Conservation (phyloP, 2,888 invertebrate genomes). For the Agriopis leucophaearia region DNA sequence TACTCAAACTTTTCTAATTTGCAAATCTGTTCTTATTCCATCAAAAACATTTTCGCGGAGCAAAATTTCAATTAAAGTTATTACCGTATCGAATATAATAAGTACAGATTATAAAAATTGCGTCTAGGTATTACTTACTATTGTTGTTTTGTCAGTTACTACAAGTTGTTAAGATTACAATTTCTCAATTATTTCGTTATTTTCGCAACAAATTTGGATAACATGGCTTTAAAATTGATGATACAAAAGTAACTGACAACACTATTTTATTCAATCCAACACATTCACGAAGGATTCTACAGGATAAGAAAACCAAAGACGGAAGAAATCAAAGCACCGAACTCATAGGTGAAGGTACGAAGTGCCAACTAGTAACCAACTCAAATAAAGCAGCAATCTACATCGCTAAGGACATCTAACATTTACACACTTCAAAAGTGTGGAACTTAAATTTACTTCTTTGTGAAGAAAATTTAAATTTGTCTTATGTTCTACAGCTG, state of each 20-base stretch:
- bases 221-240: neutral
- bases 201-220: neutral
- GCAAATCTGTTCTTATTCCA: slow-evolving; percentile 42
- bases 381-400: slow-evolving; percentile 80
- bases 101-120: slow-evolving; percentile 37
- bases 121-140: slow-evolving; percentile 27
- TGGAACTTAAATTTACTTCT: slow-evolving; percentile 56
- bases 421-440: slow-evolving; percentile 62
- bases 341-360: slow-evolving; percentile 78
- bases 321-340: slow-evolving; percentile 69
- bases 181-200: too few relatives aligned
- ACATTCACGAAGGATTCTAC: slow-evolving; percentile 72
- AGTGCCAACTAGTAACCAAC: slow-evolving; percentile 84
- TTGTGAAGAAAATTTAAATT: slow-evolving; percentile 55
- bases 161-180: too few relatives aligned
- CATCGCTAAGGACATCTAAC: slow-evolving; percentile 80
- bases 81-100: slow-evolving; percentile 13
- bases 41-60: neutral
- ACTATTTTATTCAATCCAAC: slow-evolving; percentile 30
- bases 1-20: slow-evolving; percentile 23
- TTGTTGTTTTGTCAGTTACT: slow-evolving; percentile 36
- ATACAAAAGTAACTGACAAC: slow-evolving; percentile 34
- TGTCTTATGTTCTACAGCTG: slow-evolving; percentile 56
- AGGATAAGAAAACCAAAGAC: slow-evolving; percentile 68
- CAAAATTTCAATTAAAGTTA: neutral